phyloP scores from a whole-genome alignment of 2,888 invertebrate species.

The Tachina lurida region DNA sequence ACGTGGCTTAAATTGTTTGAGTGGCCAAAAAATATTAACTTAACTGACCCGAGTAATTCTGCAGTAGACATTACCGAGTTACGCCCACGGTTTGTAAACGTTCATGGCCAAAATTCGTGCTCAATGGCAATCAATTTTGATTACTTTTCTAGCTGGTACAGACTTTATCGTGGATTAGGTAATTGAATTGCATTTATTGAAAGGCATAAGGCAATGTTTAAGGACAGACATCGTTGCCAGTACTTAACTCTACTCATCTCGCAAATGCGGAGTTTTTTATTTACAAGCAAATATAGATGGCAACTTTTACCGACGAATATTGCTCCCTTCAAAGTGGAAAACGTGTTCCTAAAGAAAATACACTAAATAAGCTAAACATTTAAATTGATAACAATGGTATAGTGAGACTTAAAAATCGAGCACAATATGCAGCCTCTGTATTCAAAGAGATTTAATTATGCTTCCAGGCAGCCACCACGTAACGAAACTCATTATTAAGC shows the following conservation, averaged over 20 bases:
- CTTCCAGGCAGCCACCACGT: too few relatives aligned
- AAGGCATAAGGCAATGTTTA: neutral
- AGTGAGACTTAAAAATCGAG: too few relatives aligned
- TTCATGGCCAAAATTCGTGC: too few relatives aligned
- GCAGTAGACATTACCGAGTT: too few relatives aligned
- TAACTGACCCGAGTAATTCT: too few relatives aligned
- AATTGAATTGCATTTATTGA: constrained; percentile 26
- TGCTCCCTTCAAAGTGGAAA: neutral
- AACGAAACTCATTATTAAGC: neutral
- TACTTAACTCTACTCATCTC: constrained; percentile 10
- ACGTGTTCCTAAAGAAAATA: constrained; percentile 15
- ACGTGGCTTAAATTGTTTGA: constrained; percentile 31
- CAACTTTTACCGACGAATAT: constrained; percentile 58
- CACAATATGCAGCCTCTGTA: too few relatives aligned
- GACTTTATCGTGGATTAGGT: constrained; percentile 30
- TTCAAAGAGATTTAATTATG: too few relatives aligned
- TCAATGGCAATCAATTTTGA: too few relatives aligned
- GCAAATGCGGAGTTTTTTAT: constrained; percentile 25
- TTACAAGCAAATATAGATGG: constrained; percentile 37
- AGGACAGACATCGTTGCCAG: neutral
- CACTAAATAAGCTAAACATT: constrained; percentile 13
- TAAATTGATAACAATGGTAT: too few relatives aligned
- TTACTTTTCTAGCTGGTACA: constrained; percentile 1
- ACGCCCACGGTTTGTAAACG: too few relatives aligned
- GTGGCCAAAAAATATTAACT: too few relatives aligned